Conservation (phyloP, 2,888 invertebrate species). For the Drosophila nigricruria region DNA sequence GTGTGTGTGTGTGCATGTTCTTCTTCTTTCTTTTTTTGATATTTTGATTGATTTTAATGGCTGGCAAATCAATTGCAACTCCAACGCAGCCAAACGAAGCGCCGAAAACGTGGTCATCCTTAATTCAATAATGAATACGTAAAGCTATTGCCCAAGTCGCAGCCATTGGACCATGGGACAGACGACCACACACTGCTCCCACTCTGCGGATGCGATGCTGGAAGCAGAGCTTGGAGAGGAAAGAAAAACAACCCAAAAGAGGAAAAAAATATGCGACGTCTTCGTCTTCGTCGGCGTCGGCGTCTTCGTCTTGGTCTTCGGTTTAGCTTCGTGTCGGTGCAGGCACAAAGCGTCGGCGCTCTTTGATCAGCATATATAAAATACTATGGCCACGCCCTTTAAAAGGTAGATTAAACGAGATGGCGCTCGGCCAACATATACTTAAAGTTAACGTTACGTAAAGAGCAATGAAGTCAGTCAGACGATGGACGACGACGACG, state of each 20-base stretch:
- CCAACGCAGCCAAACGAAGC: slow-evolving; percentile 61
- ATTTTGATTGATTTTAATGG: slow-evolving; percentile 81
- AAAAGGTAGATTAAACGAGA: slow-evolving; percentile 86
- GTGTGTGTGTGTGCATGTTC: neutral
- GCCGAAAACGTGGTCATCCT: slow-evolving; percentile 80
- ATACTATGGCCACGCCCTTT: slow-evolving; percentile 85
- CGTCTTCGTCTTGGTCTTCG: slow-evolving; percentile 28
- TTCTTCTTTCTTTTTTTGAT: slow-evolving; percentile 22
- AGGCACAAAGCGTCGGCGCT: slow-evolving; percentile 83
- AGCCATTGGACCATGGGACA: slow-evolving; percentile 19
- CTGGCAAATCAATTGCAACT: slow-evolving; percentile 72
- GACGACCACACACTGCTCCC: slow-evolving; percentile 55
- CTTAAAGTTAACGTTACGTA: slow-evolving; percentile 81
- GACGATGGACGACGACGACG: slow-evolving; percentile 42
- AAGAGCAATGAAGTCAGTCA: slow-evolving; percentile 81
- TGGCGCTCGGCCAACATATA: slow-evolving; percentile 84
- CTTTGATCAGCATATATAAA: slow-evolving; percentile 85
- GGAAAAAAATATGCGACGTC: slow-evolving; percentile 28
- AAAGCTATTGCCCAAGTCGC: slow-evolving; percentile 52
- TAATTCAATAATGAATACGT: slow-evolving; percentile 81
- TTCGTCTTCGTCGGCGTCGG: slow-evolving; percentile 33
- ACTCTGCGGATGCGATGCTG: slow-evolving; percentile 18
- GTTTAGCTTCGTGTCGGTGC: slow-evolving; percentile 67
- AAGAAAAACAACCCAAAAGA: neutral
- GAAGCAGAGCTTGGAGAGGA: slow-evolving; percentile 27